Evolutionary conservation across 2,888 invertebrate genomes (phyloP).

Genomic region (Athetis lepigone): DNA sequence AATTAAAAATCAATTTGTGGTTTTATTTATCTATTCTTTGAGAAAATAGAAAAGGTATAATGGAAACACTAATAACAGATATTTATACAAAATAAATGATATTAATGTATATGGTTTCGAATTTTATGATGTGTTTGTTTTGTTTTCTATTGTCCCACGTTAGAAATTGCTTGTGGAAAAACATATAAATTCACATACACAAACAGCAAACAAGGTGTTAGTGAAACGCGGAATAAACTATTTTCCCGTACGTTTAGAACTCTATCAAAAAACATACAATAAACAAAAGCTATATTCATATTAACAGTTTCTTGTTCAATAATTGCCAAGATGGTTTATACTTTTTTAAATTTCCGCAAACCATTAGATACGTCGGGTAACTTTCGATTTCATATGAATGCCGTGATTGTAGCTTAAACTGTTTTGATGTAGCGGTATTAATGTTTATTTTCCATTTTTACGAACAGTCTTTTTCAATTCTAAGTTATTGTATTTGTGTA

Average conservation of each 20-base stretch:
- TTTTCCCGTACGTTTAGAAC: background rate
- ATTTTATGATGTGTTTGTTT: too few relatives aligned
- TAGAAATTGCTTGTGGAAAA: too few relatives aligned
- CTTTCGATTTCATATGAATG: conserved; percentile 61
- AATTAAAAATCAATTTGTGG: conserved; percentile 8
- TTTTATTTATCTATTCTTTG: background rate
- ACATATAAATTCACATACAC: too few relatives aligned
- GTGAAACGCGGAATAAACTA: background rate
- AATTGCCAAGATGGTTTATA: conserved; percentile 18
- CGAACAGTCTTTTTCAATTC: background rate
- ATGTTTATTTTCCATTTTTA: conserved; percentile 60
- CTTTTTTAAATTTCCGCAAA: conserved; percentile 43
- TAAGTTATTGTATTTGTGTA: background rate
- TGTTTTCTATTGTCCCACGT: too few relatives aligned
- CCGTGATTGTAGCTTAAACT: conserved; percentile 51
- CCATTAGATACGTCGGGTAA: conserved; percentile 36
- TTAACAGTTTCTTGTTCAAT: conserved; percentile 34
- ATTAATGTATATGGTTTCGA: too few relatives aligned
- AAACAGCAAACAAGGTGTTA: background rate
- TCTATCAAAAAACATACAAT: conserved; percentile 21
- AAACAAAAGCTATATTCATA: conserved; percentile 10
- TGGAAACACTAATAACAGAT: too few relatives aligned
- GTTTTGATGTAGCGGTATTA: conserved; percentile 36
- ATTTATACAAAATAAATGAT: too few relatives aligned
- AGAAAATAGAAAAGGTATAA: conserved; percentile 7